Percentiles rank a stretch among this genome's conserved stretches.
Conservation (phyloP, 2,797 vertebrate species). For the Leontopithecus rosalia region DNA sequence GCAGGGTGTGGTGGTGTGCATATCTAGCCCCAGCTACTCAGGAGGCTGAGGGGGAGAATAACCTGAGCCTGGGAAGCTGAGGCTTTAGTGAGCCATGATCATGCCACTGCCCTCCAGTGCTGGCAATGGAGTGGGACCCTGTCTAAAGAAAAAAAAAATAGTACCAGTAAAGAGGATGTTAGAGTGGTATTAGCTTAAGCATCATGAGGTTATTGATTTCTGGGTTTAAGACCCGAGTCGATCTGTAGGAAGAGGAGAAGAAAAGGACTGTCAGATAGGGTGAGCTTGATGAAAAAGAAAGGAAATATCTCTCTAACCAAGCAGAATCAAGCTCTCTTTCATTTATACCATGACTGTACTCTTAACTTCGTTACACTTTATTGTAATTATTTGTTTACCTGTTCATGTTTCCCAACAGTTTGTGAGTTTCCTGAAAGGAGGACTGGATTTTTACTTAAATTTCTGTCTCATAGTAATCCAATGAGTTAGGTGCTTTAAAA, state of each 20-base stretch:
- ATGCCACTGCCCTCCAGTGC: neutral
- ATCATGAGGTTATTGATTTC: neutral
- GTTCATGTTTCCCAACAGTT: neutral
- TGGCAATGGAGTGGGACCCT: neutral
- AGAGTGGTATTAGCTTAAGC: neutral
- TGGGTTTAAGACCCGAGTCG: neutral
- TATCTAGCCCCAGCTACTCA: neutral
- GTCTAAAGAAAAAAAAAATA: neutral
- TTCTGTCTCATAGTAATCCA: slow-evolving; percentile 2
- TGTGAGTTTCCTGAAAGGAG: neutral
- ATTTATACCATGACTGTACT: neutral
- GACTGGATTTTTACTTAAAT: neutral
- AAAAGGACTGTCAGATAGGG: neutral
- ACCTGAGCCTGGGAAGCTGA: neutral
- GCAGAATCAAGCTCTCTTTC: neutral
- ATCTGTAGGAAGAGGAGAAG: neutral
- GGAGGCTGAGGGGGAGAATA: neutral
- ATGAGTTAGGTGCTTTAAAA: neutral
- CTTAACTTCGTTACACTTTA: neutral
- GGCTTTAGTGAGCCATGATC: neutral
- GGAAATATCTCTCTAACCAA: neutral
- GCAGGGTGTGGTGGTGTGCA: neutral
- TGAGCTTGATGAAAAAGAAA: neutral
- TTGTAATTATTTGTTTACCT: neutral
- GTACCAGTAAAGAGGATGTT: neutral